Base-by-base conservation (phyloP, 2,797 vertebrate genomes). In the Lepilemur ruficaudatus region DNA sequence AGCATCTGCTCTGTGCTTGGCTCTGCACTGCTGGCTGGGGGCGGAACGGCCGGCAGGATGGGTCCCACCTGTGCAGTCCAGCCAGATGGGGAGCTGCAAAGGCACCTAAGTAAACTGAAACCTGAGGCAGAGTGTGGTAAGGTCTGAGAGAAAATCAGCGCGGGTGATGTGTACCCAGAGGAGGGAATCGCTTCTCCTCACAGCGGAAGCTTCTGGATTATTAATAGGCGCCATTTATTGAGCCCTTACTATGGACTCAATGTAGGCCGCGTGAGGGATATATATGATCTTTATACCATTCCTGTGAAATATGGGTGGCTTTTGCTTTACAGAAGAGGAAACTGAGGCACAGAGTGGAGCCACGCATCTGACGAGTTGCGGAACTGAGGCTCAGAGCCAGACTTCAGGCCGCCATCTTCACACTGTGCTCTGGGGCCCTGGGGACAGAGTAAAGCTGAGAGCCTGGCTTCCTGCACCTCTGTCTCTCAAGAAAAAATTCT, bases 311-410 rank as follows among this genome's bases (percentile, higher is more conserved):
- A 20, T 1, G 15, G 35, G 30, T 52, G 2, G 6, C 61, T 86
- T 91, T 89, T 69, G 30, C 46, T 83, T 95, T 83, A 84, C 46
- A 78, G 65, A 93, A 87, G 83, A 96, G 82, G 89, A 91, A 91
- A 96, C 73, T 23, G 82, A 91, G 85, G 89, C 69, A 81, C 10
- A 55, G 55, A 63, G 73, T 17, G 9, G 48, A 12, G 11, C 9
- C 18, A 6, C 11, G 0, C 25, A 14, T 46, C 81, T 35, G 46
- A 38, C 50, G 4, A 50, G 14, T 23, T 85, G 43, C 55, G 46
- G 61, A 50, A 20, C 17, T 22, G 72, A 85, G 55, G 9, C 9
- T 65, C 46, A 72, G 11, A 41, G 18, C 2, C 41, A 12, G 61
- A 75, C 15, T 12, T 13, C 2, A 9, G 7, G 38, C 7, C 35